Conservation (phyloP, 2,113 vertebrate genomes). For the Pavo muticus region DNA sequence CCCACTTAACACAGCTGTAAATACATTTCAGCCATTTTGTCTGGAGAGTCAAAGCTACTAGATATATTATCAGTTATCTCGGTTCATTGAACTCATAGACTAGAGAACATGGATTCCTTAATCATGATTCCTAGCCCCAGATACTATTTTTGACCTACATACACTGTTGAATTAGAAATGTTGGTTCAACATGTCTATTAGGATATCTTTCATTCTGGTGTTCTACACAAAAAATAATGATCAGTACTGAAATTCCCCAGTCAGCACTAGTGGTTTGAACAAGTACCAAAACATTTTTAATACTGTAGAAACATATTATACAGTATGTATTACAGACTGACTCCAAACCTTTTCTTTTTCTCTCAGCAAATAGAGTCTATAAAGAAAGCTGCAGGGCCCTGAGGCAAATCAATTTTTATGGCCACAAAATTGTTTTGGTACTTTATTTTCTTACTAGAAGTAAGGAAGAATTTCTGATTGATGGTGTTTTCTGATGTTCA, state of each 20-base stretch:
- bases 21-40: background rate
- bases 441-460: slow-evolving; percentile 30
- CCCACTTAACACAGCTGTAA: background rate
- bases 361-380: slow-evolving; percentile 8
- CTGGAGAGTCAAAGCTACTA: background rate
- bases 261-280: background rate
- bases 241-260: background rate
- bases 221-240: background rate
- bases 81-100: background rate
- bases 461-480: slow-evolving; percentile 30
- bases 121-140: background rate
- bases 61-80: background rate
- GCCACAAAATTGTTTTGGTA: slow-evolving; percentile 22
- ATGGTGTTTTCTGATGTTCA: slow-evolving; percentile 34
- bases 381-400: slow-evolving; percentile 20
- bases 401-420: slow-evolving; percentile 58
- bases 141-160: slow-evolving; percentile 1
- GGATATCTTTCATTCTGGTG: background rate
- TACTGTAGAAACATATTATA: slow-evolving; percentile 6
- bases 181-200: background rate
- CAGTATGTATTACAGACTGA: background rate
- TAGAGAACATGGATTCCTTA: background rate
- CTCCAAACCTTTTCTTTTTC: background rate
- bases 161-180: background rate
- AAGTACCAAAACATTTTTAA: slow-evolving; percentile 4